Evolutionary conservation across 2,113 vertebrate genomes (phyloP).

Genomic region (Ophthalmotilapia sp.): DNA sequence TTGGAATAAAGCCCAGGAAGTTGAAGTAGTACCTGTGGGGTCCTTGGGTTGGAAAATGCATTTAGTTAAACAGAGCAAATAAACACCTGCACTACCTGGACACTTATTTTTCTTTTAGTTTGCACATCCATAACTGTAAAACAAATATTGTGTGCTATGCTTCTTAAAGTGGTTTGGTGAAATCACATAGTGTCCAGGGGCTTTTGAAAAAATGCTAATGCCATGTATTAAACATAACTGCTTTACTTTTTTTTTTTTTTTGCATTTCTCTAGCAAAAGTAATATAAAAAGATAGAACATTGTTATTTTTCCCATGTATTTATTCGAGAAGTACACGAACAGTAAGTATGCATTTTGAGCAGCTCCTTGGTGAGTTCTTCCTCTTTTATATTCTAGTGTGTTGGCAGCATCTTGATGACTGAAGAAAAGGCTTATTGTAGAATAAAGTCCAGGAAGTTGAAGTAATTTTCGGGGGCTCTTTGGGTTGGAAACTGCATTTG

Average conservation of each 20-base stretch:
- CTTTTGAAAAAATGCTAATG: conserved; percentile 17
- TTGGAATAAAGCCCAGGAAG: not conserved
- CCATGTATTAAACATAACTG: conserved; percentile 54
- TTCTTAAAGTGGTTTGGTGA: conserved; percentile 1
- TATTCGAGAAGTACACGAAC: conserved; percentile 55
- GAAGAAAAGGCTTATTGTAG: not conserved
- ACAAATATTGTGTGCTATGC: not conserved
- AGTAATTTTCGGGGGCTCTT: not conserved
- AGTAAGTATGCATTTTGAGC: conserved; percentile 51
- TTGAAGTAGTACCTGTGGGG: not conserved
- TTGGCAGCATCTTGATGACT: not conserved
- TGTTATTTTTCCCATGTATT: conserved; percentile 72
- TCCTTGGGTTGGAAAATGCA: not conserved
- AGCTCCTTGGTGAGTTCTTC: conserved; percentile 18
- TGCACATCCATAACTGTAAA: not conserved
- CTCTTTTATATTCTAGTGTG: not conserved
- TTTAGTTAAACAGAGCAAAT: not conserved
- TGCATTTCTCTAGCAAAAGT: conserved; percentile 32
- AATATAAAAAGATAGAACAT: conserved; percentile 30
- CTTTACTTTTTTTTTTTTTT: conserved; percentile 20
- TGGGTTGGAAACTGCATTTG: not conserved
- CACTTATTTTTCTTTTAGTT: not conserved
- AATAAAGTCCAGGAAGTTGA: not conserved
- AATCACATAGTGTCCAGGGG: not conserved
- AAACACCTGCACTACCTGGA: not conserved